These are phyloP conservation scores for Apodemia duryi DNA, from an alignment of 2,888 invertebrate genomes.

Conservation along the genomic window DNA sequence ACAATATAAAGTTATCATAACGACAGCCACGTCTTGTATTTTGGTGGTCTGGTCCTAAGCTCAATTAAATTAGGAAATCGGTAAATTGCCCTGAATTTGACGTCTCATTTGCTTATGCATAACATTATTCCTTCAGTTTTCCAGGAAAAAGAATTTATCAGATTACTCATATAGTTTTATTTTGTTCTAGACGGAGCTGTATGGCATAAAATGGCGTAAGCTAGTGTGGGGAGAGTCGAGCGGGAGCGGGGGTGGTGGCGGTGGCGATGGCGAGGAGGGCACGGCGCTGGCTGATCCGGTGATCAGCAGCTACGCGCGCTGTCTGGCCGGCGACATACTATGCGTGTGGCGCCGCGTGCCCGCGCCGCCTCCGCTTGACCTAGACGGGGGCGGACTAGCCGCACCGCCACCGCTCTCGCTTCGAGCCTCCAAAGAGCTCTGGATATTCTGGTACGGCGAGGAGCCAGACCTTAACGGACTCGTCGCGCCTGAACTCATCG, in stretches of 20 bases:
- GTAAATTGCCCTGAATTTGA: too few species aligned
- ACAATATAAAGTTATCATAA: too few species aligned
- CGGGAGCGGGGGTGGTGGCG: constrained; percentile 80
- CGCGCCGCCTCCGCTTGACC: constrained; percentile 69
- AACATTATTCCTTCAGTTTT: too few species aligned
- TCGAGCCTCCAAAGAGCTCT: constrained; percentile 96
- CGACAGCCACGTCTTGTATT: too few species aligned
- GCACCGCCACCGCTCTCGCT: constrained; percentile 88
- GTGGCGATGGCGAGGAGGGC: constrained; percentile 69
- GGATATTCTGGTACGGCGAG: constrained; percentile 99
- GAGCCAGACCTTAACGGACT: constrained; percentile 93
- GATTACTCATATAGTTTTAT: constrained; percentile 4
- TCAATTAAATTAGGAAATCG: too few species aligned
- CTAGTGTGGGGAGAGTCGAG: constrained; percentile 88
- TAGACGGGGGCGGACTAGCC: constrained; percentile 71
- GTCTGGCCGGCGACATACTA: constrained; percentile 95
- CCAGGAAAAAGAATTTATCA: background rate
- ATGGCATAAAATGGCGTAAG: constrained; percentile 99
- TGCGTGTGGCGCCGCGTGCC: constrained; percentile 98
- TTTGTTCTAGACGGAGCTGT: constrained; percentile 94
- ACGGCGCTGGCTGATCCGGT: constrained; percentile 92
- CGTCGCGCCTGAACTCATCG: constrained; percentile 90
- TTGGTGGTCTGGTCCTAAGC: too few species aligned
- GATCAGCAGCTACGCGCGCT: constrained; percentile 93
- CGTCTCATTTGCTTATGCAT: too few species aligned